Conservation (phyloP, 1,140 invertebrate species). For the Drosophila simulans region DNA sequence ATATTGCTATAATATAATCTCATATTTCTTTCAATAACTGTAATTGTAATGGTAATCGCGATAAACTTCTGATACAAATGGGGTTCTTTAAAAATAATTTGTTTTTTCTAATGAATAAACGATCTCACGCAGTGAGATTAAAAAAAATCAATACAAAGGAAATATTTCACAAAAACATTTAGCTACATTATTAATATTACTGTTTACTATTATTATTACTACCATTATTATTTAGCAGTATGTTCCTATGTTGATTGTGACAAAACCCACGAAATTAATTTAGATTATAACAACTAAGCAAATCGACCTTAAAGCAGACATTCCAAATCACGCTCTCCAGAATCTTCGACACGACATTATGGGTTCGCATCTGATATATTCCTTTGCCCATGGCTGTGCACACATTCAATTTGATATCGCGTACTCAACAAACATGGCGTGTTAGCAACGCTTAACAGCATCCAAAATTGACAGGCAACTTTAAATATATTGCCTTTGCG, state of each 20-base stretch:
- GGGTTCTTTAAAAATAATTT: too few relatives aligned
- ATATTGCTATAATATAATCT: background rate
- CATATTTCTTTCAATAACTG: too few relatives aligned
- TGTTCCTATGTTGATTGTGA: too few relatives aligned
- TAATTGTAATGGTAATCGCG: too few relatives aligned
- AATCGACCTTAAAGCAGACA: background rate
- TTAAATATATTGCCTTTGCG: slow-evolving; percentile 59
- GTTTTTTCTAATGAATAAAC: too few relatives aligned
- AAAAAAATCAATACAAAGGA: too few relatives aligned
- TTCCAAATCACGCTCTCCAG: background rate
- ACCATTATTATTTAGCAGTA: too few relatives aligned
- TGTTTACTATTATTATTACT: too few relatives aligned
- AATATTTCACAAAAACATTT: too few relatives aligned
- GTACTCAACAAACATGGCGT: slow-evolving; percentile 47
- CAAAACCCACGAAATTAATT: background rate
- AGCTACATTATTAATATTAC: background rate
- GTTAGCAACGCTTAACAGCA: slow-evolving; percentile 61
- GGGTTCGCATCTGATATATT: background rate
- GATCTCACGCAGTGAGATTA: too few relatives aligned
- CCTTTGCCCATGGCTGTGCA: background rate
- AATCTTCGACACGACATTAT: slow-evolving; percentile 3
- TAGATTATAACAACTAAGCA: background rate
- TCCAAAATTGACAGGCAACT: slow-evolving; percentile 58
- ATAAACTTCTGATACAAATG: too few relatives aligned
- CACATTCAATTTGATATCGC: slow-evolving; percentile 49